Percentiles rank a stretch among this genome's conserved stretches.
Conservation (phyloP, 2,113 vertebrate species). For the Xiphophorus hellerii region DNA sequence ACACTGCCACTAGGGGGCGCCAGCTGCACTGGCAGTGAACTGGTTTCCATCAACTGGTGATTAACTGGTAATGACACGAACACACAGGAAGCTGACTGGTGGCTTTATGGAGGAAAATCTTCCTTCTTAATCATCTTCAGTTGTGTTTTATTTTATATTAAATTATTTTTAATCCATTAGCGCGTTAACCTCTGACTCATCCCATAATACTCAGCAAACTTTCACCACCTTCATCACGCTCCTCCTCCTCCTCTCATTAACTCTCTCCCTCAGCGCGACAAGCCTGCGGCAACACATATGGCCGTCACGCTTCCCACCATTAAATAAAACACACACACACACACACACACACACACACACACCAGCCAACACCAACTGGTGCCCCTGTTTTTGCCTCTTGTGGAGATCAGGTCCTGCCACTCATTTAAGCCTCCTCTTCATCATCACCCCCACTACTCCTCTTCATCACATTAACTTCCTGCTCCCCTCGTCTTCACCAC, state of each 20-base stretch:
- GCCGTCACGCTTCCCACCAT: slow-evolving; percentile 47
- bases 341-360: slow-evolving; percentile 8
- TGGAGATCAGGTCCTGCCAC: slow-evolving; percentile 26
- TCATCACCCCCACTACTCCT: not conserved
- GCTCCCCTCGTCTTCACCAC: slow-evolving; percentile 9
- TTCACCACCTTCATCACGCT: not conserved
- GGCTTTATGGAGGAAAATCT: not conserved
- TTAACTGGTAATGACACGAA: too few relatives aligned
- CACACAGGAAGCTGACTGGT: not conserved
- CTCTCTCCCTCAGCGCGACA: slow-evolving; percentile 6
- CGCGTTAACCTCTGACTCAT: not conserved
- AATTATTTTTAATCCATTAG: not conserved
- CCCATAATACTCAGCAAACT: not conserved
- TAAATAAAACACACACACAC: slow-evolving; percentile 51
- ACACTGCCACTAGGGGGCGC: too few relatives aligned
- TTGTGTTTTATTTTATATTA: too few relatives aligned
- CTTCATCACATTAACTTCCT: slow-evolving; percentile 6
- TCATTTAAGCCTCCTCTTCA: slow-evolving; percentile 34
- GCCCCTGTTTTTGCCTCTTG: slow-evolving; percentile 37
- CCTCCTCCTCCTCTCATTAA: slow-evolving; percentile 31
- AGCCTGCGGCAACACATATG: slow-evolving; percentile 65
- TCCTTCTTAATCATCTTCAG: not conserved
- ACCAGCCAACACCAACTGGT: slow-evolving; percentile 44
- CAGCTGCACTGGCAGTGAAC: not conserved
- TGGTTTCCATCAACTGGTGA: not conserved